Base-by-base conservation (phyloP, 2,797 vertebrate species). In the Crax fasciolata region DNA sequence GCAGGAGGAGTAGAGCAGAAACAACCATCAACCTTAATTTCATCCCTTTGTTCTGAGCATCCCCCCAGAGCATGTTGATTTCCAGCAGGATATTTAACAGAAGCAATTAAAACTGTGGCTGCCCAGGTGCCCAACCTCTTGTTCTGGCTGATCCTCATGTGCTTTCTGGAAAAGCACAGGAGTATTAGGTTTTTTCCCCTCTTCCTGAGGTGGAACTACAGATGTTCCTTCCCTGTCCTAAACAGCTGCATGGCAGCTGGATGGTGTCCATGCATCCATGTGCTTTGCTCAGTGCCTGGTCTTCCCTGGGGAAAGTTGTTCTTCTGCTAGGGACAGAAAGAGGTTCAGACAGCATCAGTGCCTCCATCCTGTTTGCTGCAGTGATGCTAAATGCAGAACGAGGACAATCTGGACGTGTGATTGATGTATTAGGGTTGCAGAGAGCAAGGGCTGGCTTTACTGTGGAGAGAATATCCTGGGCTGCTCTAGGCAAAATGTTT, bases 241-340 rank as follows among this genome's bases (percentile, higher is more conserved):
- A 25, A 3, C 44, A 15, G 6, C 46, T 41, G 43, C 19, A 35
- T 58, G 68, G 58, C 44, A 15, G 6, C 46, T 41, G 43, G 23
- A 35, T 58, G 68, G 58, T 25, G 35, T 61, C 59, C 25, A 25
- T 35, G 25, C 14, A 15, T 71, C 49, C 43, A 27, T 0, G 0
- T 63, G 13, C n/a, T 86, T 90, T 84, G 51, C 32, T 39, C 0
- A 0, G 43, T 7, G 0, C 14, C 2, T 13, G 14, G 35, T 39
- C 9, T 10, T 63, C 14, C 24, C 20, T 1, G 0, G 9, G 4
- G 6, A 44, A 9, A 27, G 8, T 58, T 52, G 4, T 9, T 28
- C 25, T 11, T 30, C 55, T 72, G 6, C 19, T 54, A 32, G 24
- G 28, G 7, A 4, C 16, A 28, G 43, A 35, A 28, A 2, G 43